A percentile compares a stretch with the other conserved stretches of the same genome.
Conservation (phyloP, 1,140 invertebrate genomes). For the Drosophila nigrodunni region DNA sequence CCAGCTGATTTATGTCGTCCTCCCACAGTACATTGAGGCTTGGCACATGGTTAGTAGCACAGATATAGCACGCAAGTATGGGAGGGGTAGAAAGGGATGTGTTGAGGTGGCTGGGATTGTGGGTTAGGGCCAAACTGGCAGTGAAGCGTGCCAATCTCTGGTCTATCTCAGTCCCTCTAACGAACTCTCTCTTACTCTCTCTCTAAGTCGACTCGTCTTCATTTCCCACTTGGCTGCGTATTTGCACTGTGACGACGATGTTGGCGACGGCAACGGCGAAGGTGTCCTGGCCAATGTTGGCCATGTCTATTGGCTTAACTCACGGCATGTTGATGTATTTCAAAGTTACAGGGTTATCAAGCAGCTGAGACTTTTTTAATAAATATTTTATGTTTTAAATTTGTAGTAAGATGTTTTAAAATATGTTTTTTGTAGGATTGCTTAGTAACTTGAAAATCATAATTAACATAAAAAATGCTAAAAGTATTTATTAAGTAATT, state of each 20-base stretch:
- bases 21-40: conserved; percentile 25
- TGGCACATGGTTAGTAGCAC: conserved; percentile 52
- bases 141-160: conserved; percentile 59
- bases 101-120: conserved; percentile 7
- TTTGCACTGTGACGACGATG: conserved; percentile 54
- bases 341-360: conserved; percentile 55
- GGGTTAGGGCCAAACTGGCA: conserved; percentile 25
- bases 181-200: conserved; percentile 51
- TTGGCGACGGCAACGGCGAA: neutral
- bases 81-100: neutral
- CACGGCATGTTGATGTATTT: conserved; percentile 36
- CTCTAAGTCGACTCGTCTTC: conserved; percentile 58
- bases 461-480: no score
- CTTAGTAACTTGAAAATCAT: no score
- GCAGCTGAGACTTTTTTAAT: neutral
- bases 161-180: conserved; percentile 52
- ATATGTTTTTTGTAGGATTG: no score
- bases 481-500: no score
- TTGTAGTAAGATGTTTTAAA: no score
- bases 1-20: conserved; percentile 73
- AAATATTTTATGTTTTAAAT: no score
- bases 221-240: conserved; percentile 80
- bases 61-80: neutral
- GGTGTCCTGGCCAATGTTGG: conserved; percentile 45
- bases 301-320: conserved; percentile 68